Conservation (phyloP, 2,113 vertebrate species). For the Platysternon megacephalum region DNA sequence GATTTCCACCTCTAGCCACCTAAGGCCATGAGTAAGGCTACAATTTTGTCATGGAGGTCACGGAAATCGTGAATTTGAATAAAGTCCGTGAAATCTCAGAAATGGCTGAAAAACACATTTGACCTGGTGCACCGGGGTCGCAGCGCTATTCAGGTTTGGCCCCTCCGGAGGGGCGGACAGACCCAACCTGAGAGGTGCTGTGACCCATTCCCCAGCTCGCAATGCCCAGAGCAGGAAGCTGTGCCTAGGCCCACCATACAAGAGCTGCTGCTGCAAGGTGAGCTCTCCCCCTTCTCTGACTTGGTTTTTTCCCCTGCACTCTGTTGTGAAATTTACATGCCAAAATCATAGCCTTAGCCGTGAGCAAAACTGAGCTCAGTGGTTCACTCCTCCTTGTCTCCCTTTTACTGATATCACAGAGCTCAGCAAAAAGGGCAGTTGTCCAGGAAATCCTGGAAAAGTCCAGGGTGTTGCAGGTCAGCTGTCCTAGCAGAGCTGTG, state of each 20-base stretch:
- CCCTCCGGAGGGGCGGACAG: neutral
- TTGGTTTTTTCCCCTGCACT: neutral
- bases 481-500: neutral
- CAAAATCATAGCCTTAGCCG: neutral
- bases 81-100: neutral
- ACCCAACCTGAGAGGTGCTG: too few relatives aligned
- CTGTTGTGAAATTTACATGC: neutral
- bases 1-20: neutral
- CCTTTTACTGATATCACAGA: neutral
- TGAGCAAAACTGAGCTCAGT: neutral
- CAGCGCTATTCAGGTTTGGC: neutral
- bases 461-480: neutral
- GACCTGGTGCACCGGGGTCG: neutral
- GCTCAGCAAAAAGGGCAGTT: neutral
- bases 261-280: too few relatives aligned
- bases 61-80: neutral
- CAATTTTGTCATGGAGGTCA: neutral
- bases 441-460: neutral
- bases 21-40: neutral
- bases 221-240: neutral
- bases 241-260: neutral
- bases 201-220: too few relatives aligned
- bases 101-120: neutral
- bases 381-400: neutral
- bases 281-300: neutral